Evolutionary conservation across 2,888 invertebrate genomes (phyloP).

Genomic region (Volucella bombylans): DNA sequence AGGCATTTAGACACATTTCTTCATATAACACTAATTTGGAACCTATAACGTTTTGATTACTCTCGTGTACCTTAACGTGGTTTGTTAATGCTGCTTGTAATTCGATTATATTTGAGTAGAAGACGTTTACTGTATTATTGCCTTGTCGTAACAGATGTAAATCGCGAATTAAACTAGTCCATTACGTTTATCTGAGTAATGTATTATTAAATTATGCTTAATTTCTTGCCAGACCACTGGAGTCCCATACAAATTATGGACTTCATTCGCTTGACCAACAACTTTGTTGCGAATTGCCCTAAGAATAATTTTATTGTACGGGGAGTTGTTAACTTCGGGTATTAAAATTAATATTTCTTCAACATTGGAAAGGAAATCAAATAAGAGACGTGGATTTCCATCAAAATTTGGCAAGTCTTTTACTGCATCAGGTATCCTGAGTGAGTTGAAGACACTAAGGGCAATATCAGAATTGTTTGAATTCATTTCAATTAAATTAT

Average conservation of each 20-base stretch:
- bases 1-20: constrained; percentile 74
- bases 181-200: constrained; percentile 64
- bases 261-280: constrained; percentile 70
- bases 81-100: constrained; percentile 30
- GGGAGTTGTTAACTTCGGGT: constrained; percentile 12
- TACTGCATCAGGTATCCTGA: constrained; percentile 67
- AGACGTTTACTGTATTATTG: constrained; percentile 47
- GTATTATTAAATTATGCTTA: constrained; percentile 66
- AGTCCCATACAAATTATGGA: constrained; percentile 72
- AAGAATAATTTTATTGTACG: constrained; percentile 53
- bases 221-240: constrained; percentile 57
- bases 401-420: constrained; percentile 66
- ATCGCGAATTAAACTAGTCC: constrained; percentile 67
- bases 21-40: constrained; percentile 65
- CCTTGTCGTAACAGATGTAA: constrained; percentile 63
- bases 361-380: constrained; percentile 67
- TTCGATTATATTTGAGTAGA: constrained; percentile 53
- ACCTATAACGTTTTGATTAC: constrained; percentile 48
- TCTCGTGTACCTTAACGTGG: constrained; percentile 60
- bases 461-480: neutral
- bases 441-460: constrained; percentile 35
- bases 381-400: constrained; percentile 49
- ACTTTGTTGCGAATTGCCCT: constrained; percentile 74
- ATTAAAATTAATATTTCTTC: constrained; percentile 67
- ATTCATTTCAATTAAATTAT: neutral